Evolutionary conservation across 2,113 vertebrate genomes (phyloP).

Genomic region (Cardinalis cardinalis): DNA sequence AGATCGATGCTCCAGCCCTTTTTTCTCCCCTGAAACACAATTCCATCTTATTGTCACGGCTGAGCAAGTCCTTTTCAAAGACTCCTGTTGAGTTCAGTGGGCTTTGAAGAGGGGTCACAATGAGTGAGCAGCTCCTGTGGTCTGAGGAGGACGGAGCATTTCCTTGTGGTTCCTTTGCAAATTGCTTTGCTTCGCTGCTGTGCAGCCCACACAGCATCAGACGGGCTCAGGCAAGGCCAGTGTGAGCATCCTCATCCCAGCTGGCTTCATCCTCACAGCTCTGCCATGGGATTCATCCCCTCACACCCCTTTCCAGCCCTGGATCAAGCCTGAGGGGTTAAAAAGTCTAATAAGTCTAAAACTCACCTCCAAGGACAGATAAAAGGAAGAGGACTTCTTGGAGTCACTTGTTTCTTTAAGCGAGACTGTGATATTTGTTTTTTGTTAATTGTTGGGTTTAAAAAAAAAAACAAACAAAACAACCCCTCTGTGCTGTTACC

Average conservation of each 20-base stretch:
- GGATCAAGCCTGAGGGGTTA: not conserved
- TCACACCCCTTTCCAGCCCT: not conserved
- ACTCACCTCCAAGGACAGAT: constrained; percentile 89
- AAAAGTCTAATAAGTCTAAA: constrained; percentile 44
- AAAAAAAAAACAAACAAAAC: not conserved
- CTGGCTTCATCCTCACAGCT: not conserved
- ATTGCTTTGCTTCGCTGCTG: accelerated
- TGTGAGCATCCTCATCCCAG: not conserved
- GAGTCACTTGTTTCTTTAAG: constrained; percentile 58
- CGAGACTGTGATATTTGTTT: constrained; percentile 52
- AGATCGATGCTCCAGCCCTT: not conserved
- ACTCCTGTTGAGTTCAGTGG: not conserved
- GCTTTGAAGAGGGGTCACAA: constrained; percentile 40
- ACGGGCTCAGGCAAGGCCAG: accelerated
- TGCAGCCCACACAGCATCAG: accelerated
- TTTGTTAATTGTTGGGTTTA: not conserved
- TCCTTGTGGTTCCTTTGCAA: not conserved
- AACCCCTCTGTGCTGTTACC: constrained; percentile 39
- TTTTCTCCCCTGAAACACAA: not conserved
- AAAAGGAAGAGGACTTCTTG: constrained; percentile 57
- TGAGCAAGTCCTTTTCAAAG: not conserved
- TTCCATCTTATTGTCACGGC: not conserved
- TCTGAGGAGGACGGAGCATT: not conserved
- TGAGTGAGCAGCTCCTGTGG: constrained; percentile 22
- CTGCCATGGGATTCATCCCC: not conserved